Conservation (phyloP, 2,797 vertebrate genomes). For the Heliangelus exortis region DNA sequence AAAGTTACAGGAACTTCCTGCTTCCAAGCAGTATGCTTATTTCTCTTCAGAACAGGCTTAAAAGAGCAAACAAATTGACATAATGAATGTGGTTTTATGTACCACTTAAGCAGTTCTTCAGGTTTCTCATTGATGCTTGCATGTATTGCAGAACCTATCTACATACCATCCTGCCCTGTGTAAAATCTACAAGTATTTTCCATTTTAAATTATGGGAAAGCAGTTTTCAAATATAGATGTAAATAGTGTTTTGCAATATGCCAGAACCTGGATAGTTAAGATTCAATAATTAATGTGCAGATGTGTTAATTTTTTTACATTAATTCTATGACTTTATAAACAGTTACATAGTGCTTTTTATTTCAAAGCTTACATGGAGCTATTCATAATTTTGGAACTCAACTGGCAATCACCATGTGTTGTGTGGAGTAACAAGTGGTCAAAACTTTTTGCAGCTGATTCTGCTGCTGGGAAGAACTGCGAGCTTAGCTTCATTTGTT, state of each 20-base stretch:
- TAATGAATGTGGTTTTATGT: not conserved
- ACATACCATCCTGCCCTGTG: not conserved
- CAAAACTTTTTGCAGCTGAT: not conserved
- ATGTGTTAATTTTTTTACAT: not conserved
- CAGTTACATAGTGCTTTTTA: not conserved
- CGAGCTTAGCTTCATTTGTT: not conserved
- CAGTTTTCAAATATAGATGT: not conserved
- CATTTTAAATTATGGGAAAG: not conserved
- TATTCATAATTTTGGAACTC: not conserved
- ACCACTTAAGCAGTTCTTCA: not conserved
- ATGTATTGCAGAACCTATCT: not conserved
- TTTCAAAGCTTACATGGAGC: not conserved
- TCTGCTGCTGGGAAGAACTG: not conserved
- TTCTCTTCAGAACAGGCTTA: not conserved
- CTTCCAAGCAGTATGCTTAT: not conserved
- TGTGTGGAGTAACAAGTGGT: not conserved
- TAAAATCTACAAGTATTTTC: constrained; percentile 22
- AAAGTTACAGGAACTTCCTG: not conserved
- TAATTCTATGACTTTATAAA: not conserved
- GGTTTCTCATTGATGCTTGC: not conserved
- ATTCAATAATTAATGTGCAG: not conserved
- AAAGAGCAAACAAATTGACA: not conserved
- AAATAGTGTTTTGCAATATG: not conserved
- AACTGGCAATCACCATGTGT: not conserved
- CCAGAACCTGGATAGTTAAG: not conserved